Evolutionary conservation across 2,797 vertebrate species (phyloP).

Genomic region (Clangula hyemalis): DNA sequence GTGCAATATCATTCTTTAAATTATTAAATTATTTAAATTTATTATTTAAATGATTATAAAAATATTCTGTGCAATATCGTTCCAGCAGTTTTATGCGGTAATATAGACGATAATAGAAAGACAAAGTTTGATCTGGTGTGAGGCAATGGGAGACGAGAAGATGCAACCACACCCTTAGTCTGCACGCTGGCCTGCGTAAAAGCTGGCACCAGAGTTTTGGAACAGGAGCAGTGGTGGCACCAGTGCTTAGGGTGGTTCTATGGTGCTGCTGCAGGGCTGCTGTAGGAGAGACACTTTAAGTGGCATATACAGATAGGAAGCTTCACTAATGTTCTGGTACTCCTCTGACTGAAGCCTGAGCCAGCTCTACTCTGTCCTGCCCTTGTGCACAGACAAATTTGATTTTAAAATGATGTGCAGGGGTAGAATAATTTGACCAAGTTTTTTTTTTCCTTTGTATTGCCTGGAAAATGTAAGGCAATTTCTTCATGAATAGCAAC

Average conservation of each 20-base stretch:
- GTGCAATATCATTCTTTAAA: fast-evolving
- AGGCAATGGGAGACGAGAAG: not conserved
- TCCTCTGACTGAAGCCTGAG: not conserved
- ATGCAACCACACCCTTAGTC: not conserved
- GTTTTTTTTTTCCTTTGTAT: not conserved
- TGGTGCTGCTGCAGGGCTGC: not conserved
- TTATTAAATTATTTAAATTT: too few species aligned
- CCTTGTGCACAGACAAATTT: not conserved
- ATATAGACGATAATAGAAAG: not conserved
- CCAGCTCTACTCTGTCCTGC: not conserved
- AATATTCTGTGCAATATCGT: fast-evolving
- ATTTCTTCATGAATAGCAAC: constrained; percentile 19
- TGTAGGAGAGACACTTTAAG: not conserved
- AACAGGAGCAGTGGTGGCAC: not conserved
- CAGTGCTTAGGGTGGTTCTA: not conserved
- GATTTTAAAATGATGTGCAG: not conserved
- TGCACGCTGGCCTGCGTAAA: fast-evolving
- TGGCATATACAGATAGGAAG: fast-evolving
- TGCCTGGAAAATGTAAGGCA: not conserved
- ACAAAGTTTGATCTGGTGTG: not conserved
- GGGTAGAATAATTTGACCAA: not conserved
- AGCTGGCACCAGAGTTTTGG: not conserved
- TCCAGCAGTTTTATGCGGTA: not conserved
- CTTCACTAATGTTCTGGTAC: not conserved
- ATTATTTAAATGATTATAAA: too few species aligned